Base-by-base conservation (phyloP, 2,888 invertebrate species). In the Alviniconcha strummeri region DNA sequence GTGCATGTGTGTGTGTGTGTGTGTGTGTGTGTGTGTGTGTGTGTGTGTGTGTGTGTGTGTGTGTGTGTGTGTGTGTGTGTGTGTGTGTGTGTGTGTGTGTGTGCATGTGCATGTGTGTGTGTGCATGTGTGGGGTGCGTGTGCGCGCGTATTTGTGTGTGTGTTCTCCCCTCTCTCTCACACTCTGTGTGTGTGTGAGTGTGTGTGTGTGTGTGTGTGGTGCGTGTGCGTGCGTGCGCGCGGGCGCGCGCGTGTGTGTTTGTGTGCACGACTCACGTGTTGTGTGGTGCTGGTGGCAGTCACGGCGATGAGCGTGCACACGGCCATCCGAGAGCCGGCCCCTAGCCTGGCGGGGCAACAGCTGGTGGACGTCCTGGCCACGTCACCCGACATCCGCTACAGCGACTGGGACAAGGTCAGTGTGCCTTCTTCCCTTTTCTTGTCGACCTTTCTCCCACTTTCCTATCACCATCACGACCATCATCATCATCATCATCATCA, bases 331-430 rank as follows among this genome's bases (percentile, higher is more conserved):
- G 74, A 57, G 52, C 64, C 64, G 7, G 60, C 79, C n/a, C 60
- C 72, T 6, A 57, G 67, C 4, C 72, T 67, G 78, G 17, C 54
- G 11, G 7, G 55, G 17, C 56, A 13, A 4, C 36, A 72, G 7
- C 72, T 79, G 19, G 15, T 8, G 19, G 54, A 71, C 5, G 72
- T 56, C 13, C 17, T 77, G 67, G 57, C 19, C 36, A 56, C 52
- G 4, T 8, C 64, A 0, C 64, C 71, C 2, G 55, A 75, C 72
- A 67, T 77, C 56, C 74, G 55, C 8, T 75, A 67, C 76, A 64
- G 15, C 60, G 76, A 67, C 76, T 56, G 17, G 55, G 54, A 36
- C n/a, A 82, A 54, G 76, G 77, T 69, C 60, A 57, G 76, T 64
- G 52, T 54, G 5, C 4, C 36, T 36, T 36, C 36, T 36, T 36